Percentiles rank a stretch among this genome's conserved stretches.
These are phyloP conservation scores for Patiria pectinifera DNA, from an alignment of 53 echinoderm and acorn worm species.

Conservation along the genomic window DNA sequence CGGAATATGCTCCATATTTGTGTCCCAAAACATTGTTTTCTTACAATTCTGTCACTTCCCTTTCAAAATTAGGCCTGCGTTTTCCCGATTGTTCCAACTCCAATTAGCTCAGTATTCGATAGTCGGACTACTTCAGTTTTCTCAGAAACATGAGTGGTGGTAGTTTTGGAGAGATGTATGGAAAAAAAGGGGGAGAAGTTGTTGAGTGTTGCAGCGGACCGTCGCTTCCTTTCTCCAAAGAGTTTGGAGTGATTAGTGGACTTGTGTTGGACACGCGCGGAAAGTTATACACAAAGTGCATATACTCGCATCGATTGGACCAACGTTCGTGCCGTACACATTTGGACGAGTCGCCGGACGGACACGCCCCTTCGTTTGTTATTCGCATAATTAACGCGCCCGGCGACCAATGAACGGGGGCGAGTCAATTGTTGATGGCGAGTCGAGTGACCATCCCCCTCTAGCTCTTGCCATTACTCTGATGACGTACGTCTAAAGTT, in stretches of 20 bases:
- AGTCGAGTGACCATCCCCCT: neutral
- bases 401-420: slow-evolving; percentile 35
- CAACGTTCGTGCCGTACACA: slow-evolving; percentile 11
- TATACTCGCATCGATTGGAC: slow-evolving; percentile 47
- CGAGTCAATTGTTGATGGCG: neutral
- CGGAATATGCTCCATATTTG: slow-evolving; percentile 50
- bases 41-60: neutral
- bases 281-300: slow-evolving; percentile 47
- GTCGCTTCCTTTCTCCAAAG: slow-evolving; percentile 22
- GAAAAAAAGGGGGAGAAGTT: neutral
- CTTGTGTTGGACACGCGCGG: slow-evolving; percentile 60
- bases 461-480: neutral
- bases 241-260: slow-evolving; percentile 49
- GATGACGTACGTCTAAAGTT: neutral
- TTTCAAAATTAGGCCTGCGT: neutral
- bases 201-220: slow-evolving; percentile 18
- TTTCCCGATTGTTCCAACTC: slow-evolving; percentile 7
- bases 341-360: neutral
- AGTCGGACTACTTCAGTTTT: slow-evolving; percentile 42
- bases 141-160: slow-evolving; percentile 41
- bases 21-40: slow-evolving; percentile 51
- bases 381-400: slow-evolving; percentile 56
- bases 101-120: slow-evolving; percentile 43
- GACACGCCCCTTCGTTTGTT: slow-evolving; percentile 63
- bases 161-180: neutral